These are phyloP conservation scores for Xiphophorus maculatus DNA, from an alignment of 2,113 vertebrate species.

Conservation along the genomic window DNA sequence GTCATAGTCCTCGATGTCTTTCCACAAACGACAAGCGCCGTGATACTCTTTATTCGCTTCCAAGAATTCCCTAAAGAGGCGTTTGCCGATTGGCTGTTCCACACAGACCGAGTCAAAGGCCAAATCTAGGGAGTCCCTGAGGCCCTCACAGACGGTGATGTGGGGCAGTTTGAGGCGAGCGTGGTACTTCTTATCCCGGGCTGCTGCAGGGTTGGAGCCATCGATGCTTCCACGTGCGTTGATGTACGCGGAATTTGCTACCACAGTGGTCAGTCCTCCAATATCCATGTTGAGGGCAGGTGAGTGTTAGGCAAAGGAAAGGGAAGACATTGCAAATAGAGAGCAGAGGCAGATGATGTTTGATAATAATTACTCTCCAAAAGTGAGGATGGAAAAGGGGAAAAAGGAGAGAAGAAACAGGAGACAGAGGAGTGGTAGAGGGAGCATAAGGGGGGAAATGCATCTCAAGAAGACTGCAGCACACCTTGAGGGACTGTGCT, in stretches of 20 bases:
- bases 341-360: neutral
- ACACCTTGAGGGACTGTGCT: conserved; percentile 52
- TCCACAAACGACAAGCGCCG: conserved; percentile 76
- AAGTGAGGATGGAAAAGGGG: neutral
- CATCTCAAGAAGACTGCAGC: conserved; percentile 44
- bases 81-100: conserved; percentile 82
- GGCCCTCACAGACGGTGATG: conserved; percentile 81
- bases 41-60: conserved; percentile 74
- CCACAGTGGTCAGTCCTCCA: conserved; percentile 81
- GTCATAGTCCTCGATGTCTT: conserved; percentile 80
- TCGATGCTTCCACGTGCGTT: conserved; percentile 83
- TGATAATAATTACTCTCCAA: neutral
- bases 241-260: conserved; percentile 85
- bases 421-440: conserved; percentile 22
- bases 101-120: conserved; percentile 74
- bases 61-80: conserved; percentile 82
- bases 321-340: conserved; percentile 49
- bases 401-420: conserved; percentile 22
- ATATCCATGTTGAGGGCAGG: conserved; percentile 78
- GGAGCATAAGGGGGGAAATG: conserved; percentile 31
- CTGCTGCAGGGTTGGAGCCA: conserved; percentile 69
- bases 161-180: conserved; percentile 82
- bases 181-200: conserved; percentile 82
- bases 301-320: conserved; percentile 43
- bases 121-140: conserved; percentile 77